Evolutionary conservation across 2,113 vertebrate genomes (phyloP), one percentile per base, ranked within the genome.

Genomic region (Chlorocebus sabaeus): DNA sequence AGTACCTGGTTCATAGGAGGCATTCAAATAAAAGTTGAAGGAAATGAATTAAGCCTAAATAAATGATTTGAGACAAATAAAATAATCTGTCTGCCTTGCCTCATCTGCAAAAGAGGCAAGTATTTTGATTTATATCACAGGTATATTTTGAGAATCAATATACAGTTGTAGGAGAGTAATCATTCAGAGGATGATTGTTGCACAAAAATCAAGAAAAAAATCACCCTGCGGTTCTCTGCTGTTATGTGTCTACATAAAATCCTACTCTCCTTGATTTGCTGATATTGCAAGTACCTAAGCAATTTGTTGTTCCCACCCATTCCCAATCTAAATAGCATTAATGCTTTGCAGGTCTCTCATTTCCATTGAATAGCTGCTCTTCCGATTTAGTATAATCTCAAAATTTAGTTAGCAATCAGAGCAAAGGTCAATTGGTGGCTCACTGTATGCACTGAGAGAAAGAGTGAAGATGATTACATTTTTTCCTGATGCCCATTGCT

Each of bases 391-490:
- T 87, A n/a, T 93, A 89, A 93, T 43, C 68, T 96, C 95, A 82
- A 78, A 72, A 70, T 95, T 93, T 95, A 89, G 89, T 96, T 96
- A 87, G 61, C 55, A 96, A 52, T 92, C 79, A 89, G 82, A 95
- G 25, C 87, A 96, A 84, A 96, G 89, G 68, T 93, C 90, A 96
- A 23, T 52, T 89, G 57, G 38, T 76, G 43, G 52, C 87, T 83
- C 55, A 43, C 55, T 83, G 16, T 50, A 16, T 59, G 55, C 30
- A 45, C 79, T 64, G 73, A 91, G 50, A 40, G 40, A 38, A 43
- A 14, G 11, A 25, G 30, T 55, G 13, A 85, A 76, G 80, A 76
- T 25, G 43, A 85, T 89, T 61, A 84, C 23, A 7, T 40, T 93
- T 94, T 94, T 85, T 18, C 70, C 75, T 94, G 9, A 30, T 27